Evolutionary conservation across 2,797 vertebrate species (phyloP), one percentile per base, ranked within the genome.

Genomic region (Atherinosoma microstoma): DNA sequence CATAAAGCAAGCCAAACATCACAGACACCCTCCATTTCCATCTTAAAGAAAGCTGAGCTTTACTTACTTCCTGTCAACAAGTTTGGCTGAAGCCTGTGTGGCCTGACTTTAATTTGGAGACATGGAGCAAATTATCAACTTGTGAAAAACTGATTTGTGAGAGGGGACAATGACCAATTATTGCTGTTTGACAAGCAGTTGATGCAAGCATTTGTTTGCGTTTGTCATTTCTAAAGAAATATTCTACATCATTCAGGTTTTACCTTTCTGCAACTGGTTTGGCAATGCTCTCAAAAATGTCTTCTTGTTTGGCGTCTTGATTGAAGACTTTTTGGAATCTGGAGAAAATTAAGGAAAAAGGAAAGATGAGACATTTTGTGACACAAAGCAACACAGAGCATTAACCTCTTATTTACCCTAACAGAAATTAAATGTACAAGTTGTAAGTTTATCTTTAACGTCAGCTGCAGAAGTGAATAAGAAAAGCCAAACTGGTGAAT

Each of bases 231-330:
- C 4, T 16, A 45, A 45, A 18, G 30, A 56, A 27, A 27, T 27
- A 27, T 27, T 27, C 24, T 6, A 12, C 11, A 6, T 32, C 0
- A 32, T 16, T 0, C 0, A 22, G 15, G 6, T 13, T 51, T 78
- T 95, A 99, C 98, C 96, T 97, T 93, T 99, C 97, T 66, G 96
- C 96, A 45, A 99, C 97, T 67, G 98, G 98, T 84, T 96, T 98
- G 79, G 96, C 97, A 82, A 99, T 96, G 75, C 77, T 90, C 82
- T 98, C 95, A 90, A 99, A 99, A 85, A 99, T 80, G n/a, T 95
- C 94, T 45, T 98, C 97, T 93, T 99, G 98, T 83, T 96, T 96
- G 81, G 81, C 71, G 3, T 92, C 89, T 89, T 97, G 96, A 95
- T 98, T 96, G 86, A 99, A 99, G 76, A 98, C 95, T 76, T 95